Percentiles rank a stretch among this genome's conserved stretches.
These are phyloP conservation scores for Neolamprologus variostigma DNA, from an alignment of 2,113 vertebrate genomes.

Conservation along the genomic window DNA sequence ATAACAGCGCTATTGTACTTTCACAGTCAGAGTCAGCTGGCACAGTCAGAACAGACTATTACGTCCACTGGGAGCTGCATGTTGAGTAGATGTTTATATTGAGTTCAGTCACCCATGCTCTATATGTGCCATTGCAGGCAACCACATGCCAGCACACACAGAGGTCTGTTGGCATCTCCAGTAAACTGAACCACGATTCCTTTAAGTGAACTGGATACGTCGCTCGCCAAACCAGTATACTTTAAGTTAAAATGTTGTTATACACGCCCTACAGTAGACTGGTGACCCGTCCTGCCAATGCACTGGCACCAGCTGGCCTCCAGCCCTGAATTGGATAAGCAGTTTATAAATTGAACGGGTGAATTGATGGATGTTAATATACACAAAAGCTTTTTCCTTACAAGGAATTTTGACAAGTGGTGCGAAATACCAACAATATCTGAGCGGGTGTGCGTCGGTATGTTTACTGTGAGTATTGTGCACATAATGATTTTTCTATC, in stretches of 20 bases:
- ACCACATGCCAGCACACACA: background rate
- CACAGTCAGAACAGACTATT: background rate
- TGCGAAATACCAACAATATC: background rate
- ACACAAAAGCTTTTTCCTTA: background rate
- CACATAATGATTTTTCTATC: background rate
- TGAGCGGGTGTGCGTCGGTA: background rate
- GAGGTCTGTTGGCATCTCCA: background rate
- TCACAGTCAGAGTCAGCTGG: background rate
- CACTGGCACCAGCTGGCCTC: background rate
- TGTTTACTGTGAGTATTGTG: background rate
- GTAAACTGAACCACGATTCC: background rate
- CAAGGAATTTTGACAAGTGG: background rate
- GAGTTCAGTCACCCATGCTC: background rate
- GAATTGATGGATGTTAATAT: fast-evolving
- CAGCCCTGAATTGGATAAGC: background rate
- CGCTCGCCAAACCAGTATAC: fast-evolving
- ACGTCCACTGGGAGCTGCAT: background rate
- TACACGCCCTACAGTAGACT: background rate
- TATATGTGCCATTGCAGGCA: background rate
- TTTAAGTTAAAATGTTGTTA: background rate
- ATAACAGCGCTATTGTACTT: background rate
- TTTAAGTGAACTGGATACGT: background rate
- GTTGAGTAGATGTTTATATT: background rate
- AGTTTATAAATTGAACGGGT: background rate
- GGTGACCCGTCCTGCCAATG: background rate